Conservation (phyloP, 2,888 invertebrate genomes). For the Altica lythri region DNA sequence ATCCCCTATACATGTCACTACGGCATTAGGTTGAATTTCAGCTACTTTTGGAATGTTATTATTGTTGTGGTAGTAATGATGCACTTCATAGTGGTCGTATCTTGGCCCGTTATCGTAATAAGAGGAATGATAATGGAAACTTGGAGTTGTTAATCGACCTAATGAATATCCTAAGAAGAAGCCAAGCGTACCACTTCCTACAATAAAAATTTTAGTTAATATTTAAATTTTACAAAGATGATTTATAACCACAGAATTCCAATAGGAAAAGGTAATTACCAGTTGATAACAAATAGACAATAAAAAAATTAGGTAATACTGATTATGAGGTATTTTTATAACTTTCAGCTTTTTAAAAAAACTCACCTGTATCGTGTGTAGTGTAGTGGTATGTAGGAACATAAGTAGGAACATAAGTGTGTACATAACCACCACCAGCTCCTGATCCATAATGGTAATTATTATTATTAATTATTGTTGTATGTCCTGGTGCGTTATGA, state of each 20-base stretch:
- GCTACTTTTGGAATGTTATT: slow-evolving; percentile 45
- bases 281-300: neutral
- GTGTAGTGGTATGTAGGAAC: slow-evolving; percentile 44
- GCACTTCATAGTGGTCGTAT: slow-evolving; percentile 51
- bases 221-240: no score
- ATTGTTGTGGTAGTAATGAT: slow-evolving; percentile 53
- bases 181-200: slow-evolving; percentile 47
- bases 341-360: neutral
- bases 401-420: slow-evolving; percentile 28
- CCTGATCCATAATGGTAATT: slow-evolving; percentile 41
- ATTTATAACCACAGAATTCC: no score
- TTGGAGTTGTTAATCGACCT: slow-evolving; percentile 47
- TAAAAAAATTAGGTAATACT: no score
- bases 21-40: slow-evolving; percentile 49
- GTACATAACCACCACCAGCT: slow-evolving; percentile 30
- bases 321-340: no score
- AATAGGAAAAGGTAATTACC: neutral
- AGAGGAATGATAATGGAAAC: slow-evolving; percentile 40
- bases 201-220: neutral
- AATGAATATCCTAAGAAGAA: slow-evolving; percentile 49
- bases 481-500: slow-evolving; percentile 32
- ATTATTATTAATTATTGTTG: slow-evolving; percentile 45
- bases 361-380: slow-evolving; percentile 35
- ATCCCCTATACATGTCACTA: slow-evolving; percentile 51
- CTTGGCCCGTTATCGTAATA: slow-evolving; percentile 43